phyloP scores from a whole-genome alignment of 1,140 invertebrate species.

The Frieseomelitta varia region DNA sequence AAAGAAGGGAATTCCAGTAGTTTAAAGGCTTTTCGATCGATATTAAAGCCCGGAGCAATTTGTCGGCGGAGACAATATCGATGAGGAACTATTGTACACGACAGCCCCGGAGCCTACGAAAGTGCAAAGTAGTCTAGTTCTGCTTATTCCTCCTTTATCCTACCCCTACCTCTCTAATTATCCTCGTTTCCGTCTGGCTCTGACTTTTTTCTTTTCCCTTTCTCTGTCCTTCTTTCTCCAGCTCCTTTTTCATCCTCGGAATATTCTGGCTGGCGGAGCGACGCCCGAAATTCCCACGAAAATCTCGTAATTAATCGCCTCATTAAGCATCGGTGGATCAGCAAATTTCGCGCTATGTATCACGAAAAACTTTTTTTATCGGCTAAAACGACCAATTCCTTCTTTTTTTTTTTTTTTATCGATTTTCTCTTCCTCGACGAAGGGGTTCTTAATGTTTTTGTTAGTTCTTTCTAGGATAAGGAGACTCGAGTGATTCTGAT shows the following conservation, averaged over 20 bases:
- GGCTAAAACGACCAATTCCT: background rate
- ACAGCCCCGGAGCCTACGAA: constrained; percentile 31
- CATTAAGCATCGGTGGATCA: constrained; percentile 23
- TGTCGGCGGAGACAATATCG: constrained; percentile 47
- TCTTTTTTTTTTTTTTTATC: background rate
- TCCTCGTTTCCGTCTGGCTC: constrained; percentile 26
- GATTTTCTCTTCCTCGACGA: background rate
- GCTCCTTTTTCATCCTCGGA: background rate
- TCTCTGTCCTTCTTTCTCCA: too few relatives aligned
- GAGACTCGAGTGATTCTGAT: background rate
- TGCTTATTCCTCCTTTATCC: constrained; percentile 46
- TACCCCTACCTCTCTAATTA: constrained; percentile 25
- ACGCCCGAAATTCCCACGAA: background rate
- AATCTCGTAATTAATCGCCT: constrained; percentile 35
- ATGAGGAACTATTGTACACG: constrained; percentile 41
- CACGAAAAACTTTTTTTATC: background rate
- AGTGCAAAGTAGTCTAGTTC: constrained; percentile 50
- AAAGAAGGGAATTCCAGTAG: constrained; percentile 1
- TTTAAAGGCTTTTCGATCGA: constrained; percentile 42
- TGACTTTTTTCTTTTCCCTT: background rate
- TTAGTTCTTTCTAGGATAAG: background rate
- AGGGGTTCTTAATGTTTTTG: background rate
- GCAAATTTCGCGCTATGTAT: background rate
- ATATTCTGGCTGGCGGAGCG: background rate
- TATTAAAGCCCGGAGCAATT: constrained; percentile 41